phyloP scores from a whole-genome alignment of 2,888 invertebrate genomes.

The Neoaliturus tenellus region DNA sequence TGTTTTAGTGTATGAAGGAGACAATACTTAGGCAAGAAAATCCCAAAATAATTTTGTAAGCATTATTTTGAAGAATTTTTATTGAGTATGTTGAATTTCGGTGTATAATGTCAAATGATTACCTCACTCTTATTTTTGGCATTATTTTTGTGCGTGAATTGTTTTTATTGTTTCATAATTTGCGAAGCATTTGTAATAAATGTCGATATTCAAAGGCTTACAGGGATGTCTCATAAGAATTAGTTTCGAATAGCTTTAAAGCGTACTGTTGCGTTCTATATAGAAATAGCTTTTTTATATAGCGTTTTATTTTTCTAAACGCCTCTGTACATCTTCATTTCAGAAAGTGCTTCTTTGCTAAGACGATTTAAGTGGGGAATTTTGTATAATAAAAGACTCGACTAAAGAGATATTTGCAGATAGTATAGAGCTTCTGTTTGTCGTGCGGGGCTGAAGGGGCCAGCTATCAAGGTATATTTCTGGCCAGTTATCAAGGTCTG shows the following conservation, averaged over 20 bases:
- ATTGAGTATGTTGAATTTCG: constrained; percentile 11
- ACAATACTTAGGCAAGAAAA: constrained; percentile 51
- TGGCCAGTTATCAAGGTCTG: background rate
- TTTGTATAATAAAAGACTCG: constrained; percentile 32
- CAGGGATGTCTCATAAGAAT: constrained; percentile 52
- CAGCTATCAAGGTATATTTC: background rate
- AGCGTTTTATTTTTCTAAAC: constrained; percentile 50
- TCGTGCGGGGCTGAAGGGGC: background rate
- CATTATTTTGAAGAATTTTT: constrained; percentile 25
- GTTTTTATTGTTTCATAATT: constrained; percentile 7
- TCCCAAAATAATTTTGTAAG: constrained; percentile 44
- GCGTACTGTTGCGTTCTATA: constrained; percentile 46
- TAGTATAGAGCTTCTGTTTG: background rate
- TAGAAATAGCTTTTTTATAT: constrained; percentile 52
- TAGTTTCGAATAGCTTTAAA: constrained; percentile 48
- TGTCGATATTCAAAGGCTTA: constrained; percentile 49
- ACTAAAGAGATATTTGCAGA: constrained; percentile 7
- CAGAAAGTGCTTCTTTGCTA: constrained; percentile 46
- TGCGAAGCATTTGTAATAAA: constrained; percentile 47
- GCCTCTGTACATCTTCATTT: constrained; percentile 48
- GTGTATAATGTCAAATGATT: constrained; percentile 37
- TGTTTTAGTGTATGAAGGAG: constrained; percentile 50
- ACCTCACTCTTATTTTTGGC: constrained; percentile 1
- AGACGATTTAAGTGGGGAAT: background rate
- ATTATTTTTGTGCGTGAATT: constrained; percentile 13